phyloP scores from a whole-genome alignment of 2,888 invertebrate genomes.

The Lepas anatifera region DNA sequence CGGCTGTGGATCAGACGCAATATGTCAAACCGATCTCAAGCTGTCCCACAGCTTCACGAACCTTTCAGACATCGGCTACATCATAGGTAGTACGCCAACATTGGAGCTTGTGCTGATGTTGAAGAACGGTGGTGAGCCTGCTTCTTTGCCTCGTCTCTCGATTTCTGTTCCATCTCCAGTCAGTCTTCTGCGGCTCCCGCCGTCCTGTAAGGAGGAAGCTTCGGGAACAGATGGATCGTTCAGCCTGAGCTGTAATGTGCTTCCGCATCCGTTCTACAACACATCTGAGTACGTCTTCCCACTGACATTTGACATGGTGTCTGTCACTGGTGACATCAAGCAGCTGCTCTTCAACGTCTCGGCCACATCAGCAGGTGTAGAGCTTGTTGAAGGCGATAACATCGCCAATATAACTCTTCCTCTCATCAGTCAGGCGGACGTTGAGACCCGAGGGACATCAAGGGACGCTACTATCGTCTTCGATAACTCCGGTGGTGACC shows the following conservation, averaged over 20 bases:
- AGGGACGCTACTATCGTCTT: neutral
- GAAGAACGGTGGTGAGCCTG: constrained; percentile 33
- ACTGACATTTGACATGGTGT: neutral
- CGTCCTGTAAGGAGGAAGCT: too few relatives aligned
- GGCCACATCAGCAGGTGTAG: neutral
- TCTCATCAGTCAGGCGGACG: neutral
- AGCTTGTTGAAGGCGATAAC: neutral
- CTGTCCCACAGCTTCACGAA: constrained; percentile 13
- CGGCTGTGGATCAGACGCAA: constrained; percentile 43
- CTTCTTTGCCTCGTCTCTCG: constrained; percentile 30
- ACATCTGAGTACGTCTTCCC: neutral
- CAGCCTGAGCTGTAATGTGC: neutral
- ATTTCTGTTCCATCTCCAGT: constrained; percentile 24
- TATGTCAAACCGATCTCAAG: constrained; percentile 41
- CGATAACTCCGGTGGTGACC: too few relatives aligned
- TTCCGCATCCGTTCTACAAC: constrained; percentile 5
- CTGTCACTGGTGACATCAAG: neutral
- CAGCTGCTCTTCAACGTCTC: neutral
- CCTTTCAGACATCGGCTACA: constrained; percentile 22
- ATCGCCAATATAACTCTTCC: neutral
- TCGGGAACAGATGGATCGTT: neutral
- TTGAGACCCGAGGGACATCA: neutral
- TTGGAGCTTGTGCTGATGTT: constrained; percentile 30
- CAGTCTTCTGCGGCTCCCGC: constrained; percentile 18
- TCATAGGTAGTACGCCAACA: constrained; percentile 30